These are phyloP conservation scores for Hephaestus fuliginosus DNA, from an alignment of 2,797 vertebrate species.

Conservation along the genomic window DNA sequence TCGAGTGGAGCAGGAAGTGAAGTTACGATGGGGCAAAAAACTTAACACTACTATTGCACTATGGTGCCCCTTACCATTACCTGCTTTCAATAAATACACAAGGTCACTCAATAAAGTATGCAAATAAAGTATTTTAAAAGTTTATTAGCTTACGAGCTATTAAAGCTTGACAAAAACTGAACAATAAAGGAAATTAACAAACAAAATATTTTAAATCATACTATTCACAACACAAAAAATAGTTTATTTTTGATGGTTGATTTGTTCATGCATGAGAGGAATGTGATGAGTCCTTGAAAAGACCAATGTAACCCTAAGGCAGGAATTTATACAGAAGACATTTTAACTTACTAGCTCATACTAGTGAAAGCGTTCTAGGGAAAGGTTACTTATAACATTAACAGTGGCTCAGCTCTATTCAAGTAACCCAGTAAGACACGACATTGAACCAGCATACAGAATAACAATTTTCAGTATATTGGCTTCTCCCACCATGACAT, in stretches of 20 bases:
- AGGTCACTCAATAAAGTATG: background rate
- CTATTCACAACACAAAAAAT: background rate
- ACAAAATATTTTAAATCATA: background rate
- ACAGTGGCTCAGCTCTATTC: background rate
- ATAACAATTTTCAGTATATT: too few species aligned
- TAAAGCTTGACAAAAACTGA: background rate
- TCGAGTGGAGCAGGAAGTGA: slow-evolving; percentile 20
- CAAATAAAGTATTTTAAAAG: background rate
- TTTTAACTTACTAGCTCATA: too few species aligned
- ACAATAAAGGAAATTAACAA: background rate
- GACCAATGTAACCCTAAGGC: background rate
- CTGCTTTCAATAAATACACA: background rate
- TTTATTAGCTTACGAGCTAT: background rate
- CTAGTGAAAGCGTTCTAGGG: background rate
- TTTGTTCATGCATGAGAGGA: background rate
- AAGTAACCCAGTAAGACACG: background rate
- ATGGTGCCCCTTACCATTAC: background rate
- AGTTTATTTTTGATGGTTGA: background rate
- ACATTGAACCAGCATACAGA: background rate
- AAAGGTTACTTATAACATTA: background rate
- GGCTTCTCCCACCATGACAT: background rate
- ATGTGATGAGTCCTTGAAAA: background rate
- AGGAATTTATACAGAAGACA: background rate
- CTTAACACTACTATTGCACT: background rate
- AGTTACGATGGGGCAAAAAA: slow-evolving; percentile 7